These are phyloP conservation scores for Morelia viridis DNA, from an alignment of 2,797 vertebrate species.

Conservation along the genomic window DNA sequence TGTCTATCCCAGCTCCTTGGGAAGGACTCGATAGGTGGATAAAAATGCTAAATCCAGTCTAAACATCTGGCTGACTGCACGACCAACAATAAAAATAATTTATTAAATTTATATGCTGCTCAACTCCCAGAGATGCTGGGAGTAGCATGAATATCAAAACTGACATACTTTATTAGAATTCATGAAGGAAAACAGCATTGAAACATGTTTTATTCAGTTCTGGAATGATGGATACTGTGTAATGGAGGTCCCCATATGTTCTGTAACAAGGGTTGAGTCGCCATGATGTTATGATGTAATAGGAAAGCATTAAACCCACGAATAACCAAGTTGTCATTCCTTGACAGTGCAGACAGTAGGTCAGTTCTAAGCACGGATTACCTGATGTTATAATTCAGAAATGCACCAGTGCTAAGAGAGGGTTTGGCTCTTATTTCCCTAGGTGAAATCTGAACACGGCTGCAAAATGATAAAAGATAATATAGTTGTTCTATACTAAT, in stretches of 20 bases:
- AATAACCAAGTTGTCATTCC: not conserved
- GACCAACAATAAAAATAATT: too few species aligned
- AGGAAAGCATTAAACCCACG: not conserved
- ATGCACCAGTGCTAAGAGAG: not conserved
- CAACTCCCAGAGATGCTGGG: not conserved
- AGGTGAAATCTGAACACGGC: not conserved
- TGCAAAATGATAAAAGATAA: not conserved
- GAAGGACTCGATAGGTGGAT: too few species aligned
- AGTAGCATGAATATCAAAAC: not conserved
- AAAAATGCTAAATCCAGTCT: too few species aligned
- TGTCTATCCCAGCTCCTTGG: too few species aligned
- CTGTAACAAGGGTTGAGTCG: not conserved
- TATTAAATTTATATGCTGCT: not conserved
- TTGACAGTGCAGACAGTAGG: not conserved
- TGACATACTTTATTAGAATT: not conserved
- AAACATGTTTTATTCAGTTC: not conserved
- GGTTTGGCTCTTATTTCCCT: not conserved
- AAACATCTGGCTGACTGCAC: too few species aligned
- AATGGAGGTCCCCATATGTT: not conserved
- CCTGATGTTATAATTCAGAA: not conserved
- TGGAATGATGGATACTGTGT: not conserved
- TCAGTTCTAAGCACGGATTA: not conserved
- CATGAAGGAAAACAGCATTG: not conserved
- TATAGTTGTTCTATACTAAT: not conserved
- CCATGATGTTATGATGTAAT: not conserved